Base-by-base conservation (phyloP, 2,888 invertebrate genomes). In the Chloroclystis v-ata region DNA sequence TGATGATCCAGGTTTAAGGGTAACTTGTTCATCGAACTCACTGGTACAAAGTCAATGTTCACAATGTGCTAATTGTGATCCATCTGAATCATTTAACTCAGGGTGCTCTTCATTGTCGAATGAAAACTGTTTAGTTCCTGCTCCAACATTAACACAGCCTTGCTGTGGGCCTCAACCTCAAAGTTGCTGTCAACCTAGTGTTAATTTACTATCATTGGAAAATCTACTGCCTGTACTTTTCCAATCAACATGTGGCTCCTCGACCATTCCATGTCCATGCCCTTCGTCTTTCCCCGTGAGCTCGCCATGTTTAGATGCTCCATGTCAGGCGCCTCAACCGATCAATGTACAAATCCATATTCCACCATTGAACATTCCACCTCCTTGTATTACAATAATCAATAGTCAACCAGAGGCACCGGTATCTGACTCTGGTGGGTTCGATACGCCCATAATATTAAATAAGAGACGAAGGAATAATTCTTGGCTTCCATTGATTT, bases 301-400 rank as follows among this genome's bases (percentile, higher is more conserved):
- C 28, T 11, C 13, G 9, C 24, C 33, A 13, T 10, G 20, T 35
- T 35, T 16, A 29, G 10, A 29, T 25, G 7, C 9, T 26, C 35
- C 44, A 53, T 28, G 37, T 20, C 1, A n/a, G 10, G 32, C 51
- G 44, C 1, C 32, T 55, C 20, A 35, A 20, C 78, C 81, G 1
- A 53, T 78, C 38, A 72, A 59, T 54, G 61, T 79, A 10, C 69
- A 78, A 51, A 69, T 79, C 16, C 74, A 69, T 40, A 40, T 78
- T 20, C 74, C 78, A 37, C 48, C 72, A 3, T 62, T 68, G 20
- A 61, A 48, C 7, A 40, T 56, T n/a, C 61, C 68, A 14, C 59
- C 67, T 11, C 73, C 76, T 8, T 53, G 51, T 16, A 59, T 72
- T 57, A 61, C 67, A 12, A 48, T 72, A 1, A 56, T 71, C 11